Evolutionary conservation across 2,888 invertebrate genomes (phyloP).

Genomic region (Pseudeuparius sepicola): DNA sequence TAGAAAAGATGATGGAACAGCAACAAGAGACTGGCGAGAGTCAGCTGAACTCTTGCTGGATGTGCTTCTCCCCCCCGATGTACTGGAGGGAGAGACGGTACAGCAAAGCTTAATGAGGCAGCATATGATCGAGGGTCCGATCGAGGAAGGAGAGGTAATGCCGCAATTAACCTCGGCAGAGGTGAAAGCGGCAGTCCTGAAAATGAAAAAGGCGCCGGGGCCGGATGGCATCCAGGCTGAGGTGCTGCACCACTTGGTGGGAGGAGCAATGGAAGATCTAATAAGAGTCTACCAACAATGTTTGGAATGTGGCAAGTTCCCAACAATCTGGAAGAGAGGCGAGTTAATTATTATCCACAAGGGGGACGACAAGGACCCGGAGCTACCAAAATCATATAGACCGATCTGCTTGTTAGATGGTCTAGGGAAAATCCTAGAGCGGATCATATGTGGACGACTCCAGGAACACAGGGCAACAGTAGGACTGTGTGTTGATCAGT

Average conservation of each 20-base stretch:
- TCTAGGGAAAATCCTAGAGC: no score
- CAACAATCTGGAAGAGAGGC: constrained; percentile 5
- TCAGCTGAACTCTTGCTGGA: constrained; percentile 3
- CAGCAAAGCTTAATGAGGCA: constrained; percentile 1
- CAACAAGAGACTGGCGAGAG: constrained; percentile 9
- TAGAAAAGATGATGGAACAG: constrained; percentile 6
- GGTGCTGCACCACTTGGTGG: constrained; percentile 3
- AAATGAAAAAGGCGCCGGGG: constrained; percentile 11
- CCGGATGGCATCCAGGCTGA: constrained; percentile 6
- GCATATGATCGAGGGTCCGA: no score
- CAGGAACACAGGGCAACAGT: neutral
- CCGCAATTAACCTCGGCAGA: no score
- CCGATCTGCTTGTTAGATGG: no score
- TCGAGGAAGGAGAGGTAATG: no score
- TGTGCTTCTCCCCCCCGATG: neutral
- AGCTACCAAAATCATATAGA: no score
- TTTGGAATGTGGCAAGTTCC: constrained; percentile 4
- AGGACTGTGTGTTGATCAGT: constrained; percentile 4
- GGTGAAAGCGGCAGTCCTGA: no score
- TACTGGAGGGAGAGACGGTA: neutral
- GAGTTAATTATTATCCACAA: constrained; percentile 5
- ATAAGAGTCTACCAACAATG: constrained; percentile 8
- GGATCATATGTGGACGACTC: no score
- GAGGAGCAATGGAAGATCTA: neutral
- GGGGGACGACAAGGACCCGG: constrained; percentile 8